phyloP scores from a whole-genome alignment of 2,113 vertebrate species.

The Alligator mississippiensis region DNA sequence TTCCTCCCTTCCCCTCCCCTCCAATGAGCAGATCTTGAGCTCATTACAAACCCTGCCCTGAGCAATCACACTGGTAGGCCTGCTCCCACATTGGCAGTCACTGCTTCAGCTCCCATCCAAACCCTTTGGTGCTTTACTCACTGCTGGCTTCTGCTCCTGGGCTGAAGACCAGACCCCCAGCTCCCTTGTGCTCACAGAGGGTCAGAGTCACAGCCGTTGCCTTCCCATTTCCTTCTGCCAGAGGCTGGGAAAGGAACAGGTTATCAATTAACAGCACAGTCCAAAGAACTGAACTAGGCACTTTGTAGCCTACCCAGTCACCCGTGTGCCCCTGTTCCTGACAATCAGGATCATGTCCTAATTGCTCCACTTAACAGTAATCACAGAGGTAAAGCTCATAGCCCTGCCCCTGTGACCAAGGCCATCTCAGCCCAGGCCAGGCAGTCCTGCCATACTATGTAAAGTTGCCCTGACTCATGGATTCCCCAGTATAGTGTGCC shows the following conservation, averaged over 20 bases:
- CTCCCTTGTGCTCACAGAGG: too few species aligned
- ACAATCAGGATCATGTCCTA: background rate
- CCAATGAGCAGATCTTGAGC: background rate
- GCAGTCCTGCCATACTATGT: too few species aligned
- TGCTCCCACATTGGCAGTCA: background rate
- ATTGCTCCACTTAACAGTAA: background rate
- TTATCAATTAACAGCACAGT: slow-evolving; percentile 69
- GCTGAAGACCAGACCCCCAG: background rate
- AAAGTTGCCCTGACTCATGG: background rate
- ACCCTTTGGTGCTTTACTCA: background rate
- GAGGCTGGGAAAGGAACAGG: background rate
- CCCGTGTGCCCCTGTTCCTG: background rate
- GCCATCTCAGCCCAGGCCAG: too few species aligned
- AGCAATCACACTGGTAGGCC: background rate
- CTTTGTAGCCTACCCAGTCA: accelerated
- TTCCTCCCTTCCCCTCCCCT: background rate
- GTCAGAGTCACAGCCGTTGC: background rate
- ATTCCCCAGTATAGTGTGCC: background rate
- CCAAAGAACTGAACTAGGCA: slow-evolving; percentile 60
- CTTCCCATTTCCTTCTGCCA: background rate
- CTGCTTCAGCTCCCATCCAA: background rate
- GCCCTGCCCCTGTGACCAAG: accelerated
- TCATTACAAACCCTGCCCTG: too few species aligned
- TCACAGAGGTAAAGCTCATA: background rate
- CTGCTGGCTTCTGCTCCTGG: background rate